phyloP scores from a whole-genome alignment of 1,140 invertebrate species.

The Drosophila tani region DNA sequence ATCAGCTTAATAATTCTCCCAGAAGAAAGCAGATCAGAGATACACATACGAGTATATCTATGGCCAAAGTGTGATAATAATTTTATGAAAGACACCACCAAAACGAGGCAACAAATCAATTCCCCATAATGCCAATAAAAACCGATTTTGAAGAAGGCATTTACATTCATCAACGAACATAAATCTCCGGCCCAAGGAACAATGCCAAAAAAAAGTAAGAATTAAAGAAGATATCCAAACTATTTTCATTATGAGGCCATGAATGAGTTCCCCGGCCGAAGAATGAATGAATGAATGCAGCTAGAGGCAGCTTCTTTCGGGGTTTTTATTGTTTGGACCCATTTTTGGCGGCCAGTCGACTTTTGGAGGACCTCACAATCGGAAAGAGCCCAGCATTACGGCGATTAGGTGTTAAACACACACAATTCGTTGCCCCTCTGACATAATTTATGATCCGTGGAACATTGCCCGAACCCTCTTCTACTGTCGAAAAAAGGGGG shows the following conservation, averaged over 20 bases:
- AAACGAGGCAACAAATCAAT: constrained; percentile 72
- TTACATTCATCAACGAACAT: constrained; percentile 79
- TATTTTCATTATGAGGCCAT: constrained; percentile 76
- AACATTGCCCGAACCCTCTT: constrained; percentile 27
- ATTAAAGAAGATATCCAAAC: constrained; percentile 59
- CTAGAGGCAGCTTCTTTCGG: constrained; percentile 35
- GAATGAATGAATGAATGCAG: constrained; percentile 53
- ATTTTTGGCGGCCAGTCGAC: constrained; percentile 43
- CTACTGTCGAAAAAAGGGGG: constrained; percentile 21
- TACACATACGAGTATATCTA: not conserved
- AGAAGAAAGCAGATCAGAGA: constrained; percentile 39
- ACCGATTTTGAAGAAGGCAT: constrained; percentile 77
- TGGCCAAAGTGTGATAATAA: constrained; percentile 83
- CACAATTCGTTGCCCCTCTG: constrained; percentile 62
- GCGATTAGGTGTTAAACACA: constrained; percentile 69
- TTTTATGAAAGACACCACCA: constrained; percentile 72
- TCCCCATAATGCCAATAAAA: constrained; percentile 75
- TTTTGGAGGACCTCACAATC: constrained; percentile 77
- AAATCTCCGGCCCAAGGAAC: constrained; percentile 58
- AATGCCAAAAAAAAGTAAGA: constrained; percentile 48
- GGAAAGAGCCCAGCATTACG: constrained; percentile 46
- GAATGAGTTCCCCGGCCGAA: constrained; percentile 36
- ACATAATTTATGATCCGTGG: constrained; percentile 62
- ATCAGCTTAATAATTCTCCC: constrained; percentile 79
- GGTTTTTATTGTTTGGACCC: constrained; percentile 21